Evolutionary conservation across 2,797 vertebrate species (phyloP), one percentile per base, ranked within the genome.

Genomic region (Amazonetta brasiliensis): DNA sequence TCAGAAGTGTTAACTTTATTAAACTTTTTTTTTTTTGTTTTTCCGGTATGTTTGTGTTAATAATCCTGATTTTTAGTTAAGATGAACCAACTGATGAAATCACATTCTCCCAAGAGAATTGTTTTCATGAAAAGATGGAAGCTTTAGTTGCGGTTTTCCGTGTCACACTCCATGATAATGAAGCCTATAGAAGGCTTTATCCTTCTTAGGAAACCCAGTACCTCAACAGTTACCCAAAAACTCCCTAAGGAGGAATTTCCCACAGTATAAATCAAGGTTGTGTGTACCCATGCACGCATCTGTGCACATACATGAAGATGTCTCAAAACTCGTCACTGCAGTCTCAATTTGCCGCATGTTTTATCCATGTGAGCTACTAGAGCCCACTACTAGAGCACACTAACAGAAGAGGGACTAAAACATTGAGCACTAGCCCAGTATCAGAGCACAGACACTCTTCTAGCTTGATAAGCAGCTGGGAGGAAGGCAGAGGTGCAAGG

Each of bases 61-160:
- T 85, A 93, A 67, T 67, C 20, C 37, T 76, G 31, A 79, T 73
- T 77, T 92, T 74, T 60, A 59, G 33, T 74, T 76, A 76, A 71
- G 35, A 56, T 10, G 11, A 54, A 89, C 50, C 43, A 71, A 48
- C 63, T 12, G 23, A 52, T 87, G 71, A 81, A 82, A 67, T 58
- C 56, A 41, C 44, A 25, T 87, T 93, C 69, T 92, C 59, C 59
- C 43, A 44, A 59, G 35, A 87, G 63, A 92, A n/a, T 9, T 79
- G 46, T 87, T 81, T 79, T 80, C 71, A 82, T 89, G 48, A 71
- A 89, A 92, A 90, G 58, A 19, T 12, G 17, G 33, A 26, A 86
- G 43, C 77, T 78, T 90, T 77, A 93, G 37, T 43, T 93, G 84
- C 77, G 72, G 84, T 85, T 95, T 95, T 77, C 43, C 60, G 31